Evolutionary conservation across 2,888 invertebrate genomes (phyloP).

Genomic region (Erebia palarica): DNA sequence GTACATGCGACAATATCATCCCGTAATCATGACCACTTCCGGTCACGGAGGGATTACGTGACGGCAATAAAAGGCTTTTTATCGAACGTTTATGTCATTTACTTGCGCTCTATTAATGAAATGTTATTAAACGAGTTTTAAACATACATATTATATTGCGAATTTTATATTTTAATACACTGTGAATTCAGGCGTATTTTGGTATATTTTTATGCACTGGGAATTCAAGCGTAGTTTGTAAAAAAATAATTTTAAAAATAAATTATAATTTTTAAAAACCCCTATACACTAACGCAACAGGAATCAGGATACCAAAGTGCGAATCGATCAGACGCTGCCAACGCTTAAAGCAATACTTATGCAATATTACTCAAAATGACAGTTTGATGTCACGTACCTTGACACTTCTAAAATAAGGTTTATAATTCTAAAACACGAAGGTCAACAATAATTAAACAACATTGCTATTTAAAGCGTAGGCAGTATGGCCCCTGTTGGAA

Average conservation of each 20-base stretch:
- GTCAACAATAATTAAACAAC: no score
- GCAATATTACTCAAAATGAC: no score
- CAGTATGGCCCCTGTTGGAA: no score
- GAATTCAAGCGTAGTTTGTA: background rate
- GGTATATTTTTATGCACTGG: background rate
- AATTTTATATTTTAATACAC: background rate
- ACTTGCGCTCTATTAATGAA: background rate
- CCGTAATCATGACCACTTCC: constrained; percentile 19
- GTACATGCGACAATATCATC: constrained; percentile 17
- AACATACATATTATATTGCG: background rate
- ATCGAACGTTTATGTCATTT: constrained; percentile 11
- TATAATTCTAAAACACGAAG: no score
- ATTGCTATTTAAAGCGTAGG: no score
- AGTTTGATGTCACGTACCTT: no score
- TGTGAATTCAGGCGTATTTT: background rate
- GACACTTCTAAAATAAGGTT: no score
- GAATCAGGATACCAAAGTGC: no score
- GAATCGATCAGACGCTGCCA: no score
- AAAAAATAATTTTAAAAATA: background rate
- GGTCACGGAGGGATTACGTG: constrained; percentile 26
- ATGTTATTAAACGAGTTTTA: background rate
- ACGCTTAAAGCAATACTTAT: no score
- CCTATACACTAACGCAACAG: no score
- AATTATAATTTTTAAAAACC: no score
- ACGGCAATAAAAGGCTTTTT: constrained; percentile 18